phyloP scores from a whole-genome alignment of 2,113 vertebrate genomes.

The Hystrix brachyura region DNA sequence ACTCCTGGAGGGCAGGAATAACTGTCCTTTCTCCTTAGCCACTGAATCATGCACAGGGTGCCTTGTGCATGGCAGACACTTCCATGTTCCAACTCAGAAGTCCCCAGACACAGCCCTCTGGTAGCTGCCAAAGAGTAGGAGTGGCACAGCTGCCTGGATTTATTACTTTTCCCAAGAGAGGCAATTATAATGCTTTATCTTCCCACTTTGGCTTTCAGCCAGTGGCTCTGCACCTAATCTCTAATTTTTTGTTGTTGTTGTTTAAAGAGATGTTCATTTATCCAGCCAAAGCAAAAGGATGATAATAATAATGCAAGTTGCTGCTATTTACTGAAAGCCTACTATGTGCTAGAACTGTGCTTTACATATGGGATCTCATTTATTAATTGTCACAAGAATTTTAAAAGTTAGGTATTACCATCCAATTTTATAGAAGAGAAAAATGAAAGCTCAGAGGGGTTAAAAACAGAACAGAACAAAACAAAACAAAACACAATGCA shows the following conservation, averaged over 20 bases:
- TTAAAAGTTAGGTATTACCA: not conserved
- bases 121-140: not conserved
- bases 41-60: too few species aligned
- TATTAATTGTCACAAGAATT: not conserved
- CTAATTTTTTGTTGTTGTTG: conserved; percentile 68
- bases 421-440: not conserved
- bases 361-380: not conserved
- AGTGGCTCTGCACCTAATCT: conserved; percentile 64
- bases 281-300: conserved; percentile 52
- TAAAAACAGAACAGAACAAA: not conserved
- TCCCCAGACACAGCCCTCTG: not conserved
- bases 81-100: not conserved
- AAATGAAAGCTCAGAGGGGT: conserved; percentile 21
- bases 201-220: conserved; percentile 67
- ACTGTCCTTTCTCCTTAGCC: not conserved
- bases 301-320: not conserved
- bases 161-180: conserved; percentile 76
- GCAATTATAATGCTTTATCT: conserved; percentile 76
- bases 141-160: conserved; percentile 62
- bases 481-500: not conserved
- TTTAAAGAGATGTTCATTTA: conserved; percentile 62
- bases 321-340: conserved; percentile 50
- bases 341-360: not conserved
- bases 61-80: not conserved
- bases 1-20: not conserved